Evolutionary conservation across 2,888 invertebrate species (phyloP).

Genomic region (Boloria euphrosyne): DNA sequence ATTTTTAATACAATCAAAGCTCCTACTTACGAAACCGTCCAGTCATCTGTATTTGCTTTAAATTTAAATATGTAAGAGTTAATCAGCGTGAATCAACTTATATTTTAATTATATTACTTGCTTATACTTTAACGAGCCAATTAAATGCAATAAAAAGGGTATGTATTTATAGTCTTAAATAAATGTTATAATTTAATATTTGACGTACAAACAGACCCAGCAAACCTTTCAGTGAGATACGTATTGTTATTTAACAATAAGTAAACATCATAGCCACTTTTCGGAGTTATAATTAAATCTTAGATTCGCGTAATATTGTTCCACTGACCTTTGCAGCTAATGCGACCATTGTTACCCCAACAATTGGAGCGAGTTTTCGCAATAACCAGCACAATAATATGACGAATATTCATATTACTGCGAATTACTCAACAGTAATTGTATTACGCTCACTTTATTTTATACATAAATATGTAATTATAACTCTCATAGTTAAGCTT

Average conservation of each 20-base stretch:
- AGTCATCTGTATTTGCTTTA: conserved; percentile 43
- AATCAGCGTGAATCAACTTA: conserved; percentile 28
- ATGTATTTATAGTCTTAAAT: neutral
- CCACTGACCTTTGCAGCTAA: conserved; percentile 60
- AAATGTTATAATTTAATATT: too few relatives aligned
- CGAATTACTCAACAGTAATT: conserved; percentile 74
- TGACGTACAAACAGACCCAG: too few relatives aligned
- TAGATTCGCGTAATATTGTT: conserved; percentile 48
- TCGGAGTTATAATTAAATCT: conserved; percentile 43
- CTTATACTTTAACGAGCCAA: conserved; percentile 18
- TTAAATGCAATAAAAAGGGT: conserved; percentile 9
- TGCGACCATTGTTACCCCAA: conserved; percentile 58
- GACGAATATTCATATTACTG: conserved; percentile 53
- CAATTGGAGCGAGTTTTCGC: conserved; percentile 66
- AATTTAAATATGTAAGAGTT: conserved; percentile 33
- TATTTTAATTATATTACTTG: conserved; percentile 33
- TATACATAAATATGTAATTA: conserved; percentile 72
- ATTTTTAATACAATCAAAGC: conserved; percentile 59
- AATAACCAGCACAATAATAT: conserved; percentile 49
- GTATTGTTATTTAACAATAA: neutral
- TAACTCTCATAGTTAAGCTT: conserved; percentile 66
- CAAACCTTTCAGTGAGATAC: neutral
- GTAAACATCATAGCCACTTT: conserved; percentile 30
- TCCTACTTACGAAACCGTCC: conserved; percentile 40
- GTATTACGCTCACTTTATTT: conserved; percentile 73